Conservation (phyloP, 2,113 vertebrate species). For the Channa maculata region DNA sequence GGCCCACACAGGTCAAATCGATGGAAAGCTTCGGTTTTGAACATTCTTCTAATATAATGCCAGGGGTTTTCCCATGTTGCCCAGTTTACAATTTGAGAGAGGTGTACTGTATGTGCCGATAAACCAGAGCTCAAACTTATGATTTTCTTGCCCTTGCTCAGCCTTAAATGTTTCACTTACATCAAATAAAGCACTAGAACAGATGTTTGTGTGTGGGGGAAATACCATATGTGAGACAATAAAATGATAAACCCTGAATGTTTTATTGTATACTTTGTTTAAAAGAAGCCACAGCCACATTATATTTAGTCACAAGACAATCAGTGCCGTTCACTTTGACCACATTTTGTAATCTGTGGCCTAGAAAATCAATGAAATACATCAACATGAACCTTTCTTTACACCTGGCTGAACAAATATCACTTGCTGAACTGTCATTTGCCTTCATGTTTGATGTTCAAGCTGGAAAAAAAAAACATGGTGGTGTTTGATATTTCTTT, state of each 20-base stretch:
- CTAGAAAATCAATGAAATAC: background rate
- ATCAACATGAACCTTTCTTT: conserved; percentile 6
- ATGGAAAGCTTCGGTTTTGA: conserved; percentile 75
- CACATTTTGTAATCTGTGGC: background rate
- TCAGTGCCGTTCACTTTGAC: background rate
- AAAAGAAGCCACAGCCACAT: background rate
- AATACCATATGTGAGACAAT: too few species aligned
- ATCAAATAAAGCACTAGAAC: conserved; percentile 32
- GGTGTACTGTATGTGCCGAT: conserved; percentile 66
- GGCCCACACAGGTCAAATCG: conserved; percentile 84
- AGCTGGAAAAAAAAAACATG: conserved; percentile 2
- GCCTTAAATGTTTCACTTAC: conserved; percentile 29
- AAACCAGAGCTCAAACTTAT: conserved; percentile 64
- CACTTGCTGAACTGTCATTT: background rate
- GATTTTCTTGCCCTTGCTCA: conserved; percentile 58
- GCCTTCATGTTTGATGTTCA: conserved; percentile 13
- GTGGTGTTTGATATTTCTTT: background rate
- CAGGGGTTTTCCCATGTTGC: conserved; percentile 77
- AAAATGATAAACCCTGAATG: too few species aligned
- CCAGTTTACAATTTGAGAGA: conserved; percentile 80
- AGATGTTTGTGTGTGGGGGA: background rate
- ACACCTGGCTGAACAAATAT: conserved; percentile 20
- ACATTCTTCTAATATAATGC: conserved; percentile 77
- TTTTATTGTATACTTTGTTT: too few species aligned
- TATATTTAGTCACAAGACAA: background rate